Evolutionary conservation across 2,888 invertebrate genomes (phyloP).

Genomic region (Stramonita haemastoma): DNA sequence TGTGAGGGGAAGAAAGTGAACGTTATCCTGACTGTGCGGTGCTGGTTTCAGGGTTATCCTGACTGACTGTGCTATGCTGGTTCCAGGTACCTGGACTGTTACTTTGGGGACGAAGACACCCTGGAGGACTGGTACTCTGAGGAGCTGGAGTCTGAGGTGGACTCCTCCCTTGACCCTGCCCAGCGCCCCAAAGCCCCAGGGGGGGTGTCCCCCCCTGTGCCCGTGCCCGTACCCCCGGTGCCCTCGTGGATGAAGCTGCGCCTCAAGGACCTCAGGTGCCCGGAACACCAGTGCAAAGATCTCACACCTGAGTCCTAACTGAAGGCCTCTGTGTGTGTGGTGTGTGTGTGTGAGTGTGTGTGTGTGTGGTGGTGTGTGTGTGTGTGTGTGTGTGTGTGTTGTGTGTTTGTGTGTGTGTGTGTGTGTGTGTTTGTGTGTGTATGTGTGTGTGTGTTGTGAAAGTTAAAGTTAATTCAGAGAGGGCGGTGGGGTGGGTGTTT

Average conservation of each 20-base stretch:
- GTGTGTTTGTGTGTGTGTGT: not conserved
- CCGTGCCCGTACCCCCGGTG: conserved; percentile 36
- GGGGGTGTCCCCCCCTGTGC: conserved; percentile 33
- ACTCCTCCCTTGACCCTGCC: not conserved
- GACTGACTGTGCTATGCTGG: too few relatives aligned
- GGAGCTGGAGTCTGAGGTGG: not conserved
- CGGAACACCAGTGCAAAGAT: conserved; percentile 63
- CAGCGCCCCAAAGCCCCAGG: conserved; percentile 64
- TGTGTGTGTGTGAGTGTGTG: conserved; percentile 16
- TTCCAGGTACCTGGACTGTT: conserved; percentile 92
- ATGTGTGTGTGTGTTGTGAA: not conserved
- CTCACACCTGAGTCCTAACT: conserved; percentile 22
- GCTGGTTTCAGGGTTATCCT: too few relatives aligned
- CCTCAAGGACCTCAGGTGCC: conserved; percentile 53
- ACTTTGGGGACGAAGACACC: conserved; percentile 93
- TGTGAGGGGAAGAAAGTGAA: too few relatives aligned
- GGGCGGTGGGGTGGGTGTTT: too few relatives aligned
- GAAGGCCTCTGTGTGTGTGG: not conserved
- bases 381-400: not conserved
- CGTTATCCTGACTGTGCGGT: too few relatives aligned
- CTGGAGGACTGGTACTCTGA: conserved; percentile 83
- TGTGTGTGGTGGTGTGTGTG: not conserved
- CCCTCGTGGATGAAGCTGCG: conserved; percentile 70
- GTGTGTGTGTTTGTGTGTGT: not conserved
- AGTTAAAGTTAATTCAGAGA: too few relatives aligned